A percentile compares a stretch with the other conserved stretches of the same genome.
Conservation (phyloP, 2,113 vertebrate species). For the Thunnus thynnus region DNA sequence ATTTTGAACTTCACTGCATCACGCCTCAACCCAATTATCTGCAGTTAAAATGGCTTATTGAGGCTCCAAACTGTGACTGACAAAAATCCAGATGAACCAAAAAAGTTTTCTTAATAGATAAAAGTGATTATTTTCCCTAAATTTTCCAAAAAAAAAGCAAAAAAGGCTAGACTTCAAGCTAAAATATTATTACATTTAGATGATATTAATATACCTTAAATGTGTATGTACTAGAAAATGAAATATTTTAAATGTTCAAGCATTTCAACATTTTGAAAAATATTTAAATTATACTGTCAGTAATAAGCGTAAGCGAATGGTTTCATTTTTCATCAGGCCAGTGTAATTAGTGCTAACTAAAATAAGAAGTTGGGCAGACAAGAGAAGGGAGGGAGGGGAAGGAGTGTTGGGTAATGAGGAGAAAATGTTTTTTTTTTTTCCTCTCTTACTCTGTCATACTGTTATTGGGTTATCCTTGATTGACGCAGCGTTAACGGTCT, state of each 20-base stretch:
- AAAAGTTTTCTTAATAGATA: conserved; percentile 57
- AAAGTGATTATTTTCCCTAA: conserved; percentile 40
- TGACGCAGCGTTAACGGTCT: conserved; percentile 83
- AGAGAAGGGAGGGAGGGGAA: conserved; percentile 18
- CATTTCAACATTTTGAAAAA: conserved; percentile 2
- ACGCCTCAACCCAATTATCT: conserved; percentile 82
- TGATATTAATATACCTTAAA: conserved; percentile 10
- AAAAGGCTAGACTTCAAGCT: conserved; percentile 17
- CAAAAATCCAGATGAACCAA: conserved; percentile 46
- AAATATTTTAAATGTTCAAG: neutral
- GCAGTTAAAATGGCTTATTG: conserved; percentile 74
- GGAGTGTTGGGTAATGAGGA: conserved; percentile 69
- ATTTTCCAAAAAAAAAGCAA: neutral
- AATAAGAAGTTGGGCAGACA: conserved; percentile 69
- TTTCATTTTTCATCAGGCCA: conserved; percentile 58
- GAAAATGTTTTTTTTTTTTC: conserved; percentile 51
- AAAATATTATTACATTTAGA: conserved; percentile 9
- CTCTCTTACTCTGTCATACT: conserved; percentile 74
- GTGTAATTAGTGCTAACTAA: conserved; percentile 76
- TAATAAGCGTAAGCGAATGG: conserved; percentile 28
- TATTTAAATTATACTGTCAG: conserved; percentile 9
- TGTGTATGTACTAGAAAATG: neutral
- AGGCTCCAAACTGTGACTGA: conserved; percentile 66
- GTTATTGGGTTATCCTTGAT: conserved; percentile 84
- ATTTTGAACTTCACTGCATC: conserved; percentile 79